Percentiles rank a stretch among this genome's conserved stretches.
phyloP scores from a whole-genome alignment of 2,888 invertebrate species.

The Dynastes maya region DNA sequence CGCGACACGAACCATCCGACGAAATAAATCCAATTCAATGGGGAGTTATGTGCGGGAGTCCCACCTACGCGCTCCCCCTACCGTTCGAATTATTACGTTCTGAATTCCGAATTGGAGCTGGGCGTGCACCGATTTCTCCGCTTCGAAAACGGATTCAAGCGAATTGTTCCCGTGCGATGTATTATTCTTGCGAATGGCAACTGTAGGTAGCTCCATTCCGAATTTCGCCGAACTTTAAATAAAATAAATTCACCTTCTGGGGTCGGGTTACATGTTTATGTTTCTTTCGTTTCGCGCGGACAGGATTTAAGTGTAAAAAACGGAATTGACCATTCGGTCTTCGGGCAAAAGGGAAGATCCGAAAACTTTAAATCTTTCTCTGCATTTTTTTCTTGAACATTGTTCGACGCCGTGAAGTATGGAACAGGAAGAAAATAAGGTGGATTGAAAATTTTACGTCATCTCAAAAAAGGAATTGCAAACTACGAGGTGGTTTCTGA shows the following conservation, averaged over 20 bases:
- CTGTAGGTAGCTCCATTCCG: not conserved
- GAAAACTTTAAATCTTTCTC: not conserved
- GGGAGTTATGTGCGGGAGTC: not conserved
- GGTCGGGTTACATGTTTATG: conserved; percentile 26
- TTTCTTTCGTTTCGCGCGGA: conserved; percentile 10
- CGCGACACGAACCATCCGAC: not conserved
- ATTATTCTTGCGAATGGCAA: conserved; percentile 51
- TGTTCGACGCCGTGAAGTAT: not conserved
- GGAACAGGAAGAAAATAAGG: not conserved
- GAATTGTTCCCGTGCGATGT: conserved; percentile 54
- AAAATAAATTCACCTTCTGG: conserved; percentile 27
- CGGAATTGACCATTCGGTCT: not conserved
- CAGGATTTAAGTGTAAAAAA: conserved; percentile 6
- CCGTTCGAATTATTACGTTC: conserved; percentile 23
- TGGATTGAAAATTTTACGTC: too few species aligned
- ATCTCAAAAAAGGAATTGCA: too few species aligned
- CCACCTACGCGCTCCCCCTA: not conserved
- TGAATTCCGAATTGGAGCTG: conserved; percentile 16
- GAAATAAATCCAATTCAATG: conserved; percentile 24
- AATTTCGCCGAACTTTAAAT: conserved; percentile 22
- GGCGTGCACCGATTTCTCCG: conserved; percentile 19
- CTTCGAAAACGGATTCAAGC: conserved; percentile 50
- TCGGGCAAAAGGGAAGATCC: not conserved
- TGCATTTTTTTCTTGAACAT: not conserved
- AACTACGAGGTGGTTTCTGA: too few species aligned